phyloP scores from a whole-genome alignment of 2,888 invertebrate genomes.

The Epistrophe grossulariae region DNA sequence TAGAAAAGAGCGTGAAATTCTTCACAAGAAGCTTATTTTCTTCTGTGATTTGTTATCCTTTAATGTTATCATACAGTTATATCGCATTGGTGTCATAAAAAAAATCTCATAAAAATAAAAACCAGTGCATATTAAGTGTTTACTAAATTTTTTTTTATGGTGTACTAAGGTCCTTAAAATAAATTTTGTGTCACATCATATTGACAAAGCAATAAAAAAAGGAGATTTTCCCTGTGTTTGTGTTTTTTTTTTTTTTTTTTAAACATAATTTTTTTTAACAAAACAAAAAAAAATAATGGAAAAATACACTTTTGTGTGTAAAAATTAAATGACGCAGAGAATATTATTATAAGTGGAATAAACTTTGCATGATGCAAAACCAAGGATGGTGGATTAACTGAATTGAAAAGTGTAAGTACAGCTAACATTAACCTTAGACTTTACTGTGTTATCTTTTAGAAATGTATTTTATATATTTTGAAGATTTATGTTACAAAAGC shows the following conservation, averaged over 20 bases:
- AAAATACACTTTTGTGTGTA: constrained; percentile 12
- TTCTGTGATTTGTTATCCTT: constrained; percentile 42
- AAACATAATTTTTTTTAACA: constrained; percentile 4
- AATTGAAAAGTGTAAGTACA: constrained; percentile 59
- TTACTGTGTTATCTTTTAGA: too few relatives aligned
- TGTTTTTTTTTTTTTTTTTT: neutral
- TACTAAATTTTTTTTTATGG: constrained; percentile 30
- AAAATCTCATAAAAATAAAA: constrained; percentile 17
- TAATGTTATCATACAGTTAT: constrained; percentile 18
- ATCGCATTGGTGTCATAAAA: constrained; percentile 48
- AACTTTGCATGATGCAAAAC: constrained; percentile 9
- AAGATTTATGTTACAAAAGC: neutral
- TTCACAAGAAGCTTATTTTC: neutral
- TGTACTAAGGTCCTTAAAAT: constrained; percentile 13
- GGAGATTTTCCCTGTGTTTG: neutral
- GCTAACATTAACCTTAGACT: too few relatives aligned
- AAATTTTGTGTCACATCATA: constrained; percentile 26
- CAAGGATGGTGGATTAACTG: constrained; percentile 63
- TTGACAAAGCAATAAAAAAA: constrained; percentile 30
- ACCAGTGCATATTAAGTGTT: constrained; percentile 43
- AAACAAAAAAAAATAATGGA: neutral
- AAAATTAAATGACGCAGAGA: neutral
- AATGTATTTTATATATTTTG: too few relatives aligned
- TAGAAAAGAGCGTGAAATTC: neutral
- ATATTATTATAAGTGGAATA: constrained; percentile 49